phyloP scores from a whole-genome alignment of 2,888 invertebrate genomes.

The Cremastinae sp. region DNA sequence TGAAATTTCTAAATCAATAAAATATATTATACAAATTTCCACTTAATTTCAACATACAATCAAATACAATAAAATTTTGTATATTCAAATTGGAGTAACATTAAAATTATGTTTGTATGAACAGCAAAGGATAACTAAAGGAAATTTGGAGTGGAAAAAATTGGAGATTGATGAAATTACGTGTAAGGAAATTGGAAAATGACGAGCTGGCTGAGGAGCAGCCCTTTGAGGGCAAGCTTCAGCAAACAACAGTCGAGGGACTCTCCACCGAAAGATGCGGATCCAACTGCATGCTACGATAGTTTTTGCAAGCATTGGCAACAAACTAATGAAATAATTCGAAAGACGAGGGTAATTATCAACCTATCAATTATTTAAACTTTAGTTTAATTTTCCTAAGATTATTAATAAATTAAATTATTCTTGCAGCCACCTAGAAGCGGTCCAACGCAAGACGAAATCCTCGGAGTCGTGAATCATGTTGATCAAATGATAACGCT shows the following conservation, averaged over 20 bases:
- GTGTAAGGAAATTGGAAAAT: constrained; percentile 77
- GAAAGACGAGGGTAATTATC: constrained; percentile 84
- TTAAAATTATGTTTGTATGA: constrained; percentile 18
- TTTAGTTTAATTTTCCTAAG: background rate
- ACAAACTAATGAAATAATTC: constrained; percentile 92
- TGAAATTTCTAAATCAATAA: constrained; percentile 14
- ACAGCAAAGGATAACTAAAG: background rate
- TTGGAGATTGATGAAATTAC: constrained; percentile 38
- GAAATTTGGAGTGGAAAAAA: constrained; percentile 24
- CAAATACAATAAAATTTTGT: background rate
- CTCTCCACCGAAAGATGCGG: constrained; percentile 86
- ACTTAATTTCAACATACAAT: background rate
- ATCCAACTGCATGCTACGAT: constrained; percentile 94
- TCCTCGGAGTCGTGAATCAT: constrained; percentile 94
- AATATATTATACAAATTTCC: background rate
- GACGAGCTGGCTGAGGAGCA: constrained; percentile 88
- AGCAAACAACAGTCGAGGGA: constrained; percentile 84
- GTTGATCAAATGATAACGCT: constrained; percentile 94
- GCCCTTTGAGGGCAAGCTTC: constrained; percentile 82
- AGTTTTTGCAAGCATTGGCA: constrained; percentile 97
- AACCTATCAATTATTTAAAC: too few species aligned
- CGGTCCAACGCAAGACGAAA: constrained; percentile 89
- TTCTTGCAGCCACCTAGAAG: constrained; percentile 78
- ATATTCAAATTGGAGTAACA: background rate
- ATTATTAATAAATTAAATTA: background rate